Base-by-base conservation (phyloP, 1,140 invertebrate genomes). In the Neodiprion pinetum region DNA sequence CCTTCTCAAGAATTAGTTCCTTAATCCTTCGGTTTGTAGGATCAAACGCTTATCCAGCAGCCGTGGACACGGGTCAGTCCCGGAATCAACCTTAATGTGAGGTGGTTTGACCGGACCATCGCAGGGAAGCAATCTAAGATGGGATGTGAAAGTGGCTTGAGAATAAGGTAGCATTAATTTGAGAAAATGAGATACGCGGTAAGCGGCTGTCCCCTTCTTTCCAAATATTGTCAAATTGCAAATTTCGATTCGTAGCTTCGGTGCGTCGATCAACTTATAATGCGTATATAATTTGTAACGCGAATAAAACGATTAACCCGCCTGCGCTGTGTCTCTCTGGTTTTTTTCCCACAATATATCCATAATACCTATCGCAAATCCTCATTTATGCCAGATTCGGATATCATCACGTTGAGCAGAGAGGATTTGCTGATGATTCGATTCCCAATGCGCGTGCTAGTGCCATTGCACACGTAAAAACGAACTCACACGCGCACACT, bases 401-500 rank as follows among this genome's bases (percentile, higher is more conserved):
- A 7, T 61, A 61, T 40, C 28, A 61, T 61, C 53, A 61, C 53
- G n/a, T 61, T 61, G 4, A 5, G 11, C 53, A 9, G 53, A 61
- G 53, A 61, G 53, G 53, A 61, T 61, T 61, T 61, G 7, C 53
- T 61, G 53, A 14, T 61, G 53, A 61, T 61, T 61, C n/a, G 53
- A 61, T 61, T 61, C n/a, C n/a, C 53, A 61, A 40, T 40, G 53
- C 53, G 53, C 53, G 53, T 61, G 53, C 11, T 17, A 61, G 5
- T 61, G 28, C 28, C 28, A 40, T 40, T 5, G 5, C 5, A 40
- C 28, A 40, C 5, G 28, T 40, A 40, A 40, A 40, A 40, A 3
- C 5, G 28, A 21, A 21, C 17, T 21, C 17, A 21, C 17, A 21
- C 28, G 5, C 28, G 0, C 28, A 40, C 28, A 61, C 9, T 14